phyloP scores from a whole-genome alignment of 1,140 invertebrate genomes.

The honey bee (Apis mellifera) region Amel_HAv3.1 CM009931.2:21725001-21725500 shows the following conservation, averaged over 20 bases:
- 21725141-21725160: conserved; percentile 49
- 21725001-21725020: neutral
- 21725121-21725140: neutral
- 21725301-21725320: conserved; percentile 76
- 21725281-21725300: conserved; percentile 71
- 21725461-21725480: conserved; percentile 21
- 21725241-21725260: conserved; percentile 67
- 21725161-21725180: conserved; percentile 75
- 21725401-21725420: conserved; percentile 5
- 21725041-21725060: neutral
- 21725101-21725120: neutral
- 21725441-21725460: neutral
- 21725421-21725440: neutral
- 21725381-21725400: conserved; percentile 47
- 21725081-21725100: neutral
- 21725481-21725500: conserved; percentile 9
- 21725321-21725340: conserved; percentile 31
- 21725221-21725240: conserved; percentile 65
- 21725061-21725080: neutral
- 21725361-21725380: neutral
- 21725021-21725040: neutral
- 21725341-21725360: conserved; percentile 41
- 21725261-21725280: conserved; percentile 69
- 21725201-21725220: conserved; percentile 67
- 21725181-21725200: conserved; percentile 76